Conservation (phyloP, 2,797 vertebrate species). For the Catostomus latipinnis region DNA sequence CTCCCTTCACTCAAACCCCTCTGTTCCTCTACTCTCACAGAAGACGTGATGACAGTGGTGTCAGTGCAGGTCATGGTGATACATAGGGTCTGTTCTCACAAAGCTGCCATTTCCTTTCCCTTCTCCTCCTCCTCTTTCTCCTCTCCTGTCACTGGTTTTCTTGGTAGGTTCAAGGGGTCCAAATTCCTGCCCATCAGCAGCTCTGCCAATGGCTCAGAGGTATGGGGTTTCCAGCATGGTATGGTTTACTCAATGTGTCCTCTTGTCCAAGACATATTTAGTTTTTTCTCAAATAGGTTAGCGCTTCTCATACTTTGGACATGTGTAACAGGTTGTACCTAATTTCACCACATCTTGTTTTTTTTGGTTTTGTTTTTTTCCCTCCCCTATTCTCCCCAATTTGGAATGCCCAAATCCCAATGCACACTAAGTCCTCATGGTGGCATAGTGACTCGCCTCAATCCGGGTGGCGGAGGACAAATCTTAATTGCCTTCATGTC, state of each 20-base stretch:
- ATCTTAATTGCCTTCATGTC: no score
- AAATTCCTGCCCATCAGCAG: conserved; percentile 79
- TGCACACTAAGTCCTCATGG: no score
- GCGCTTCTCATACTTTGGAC: conserved; percentile 1
- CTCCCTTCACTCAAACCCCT: conserved; percentile 40
- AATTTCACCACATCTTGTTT: neutral
- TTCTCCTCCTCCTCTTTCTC: conserved; percentile 71
- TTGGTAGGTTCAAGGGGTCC: conserved; percentile 73
- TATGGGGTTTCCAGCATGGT: conserved; percentile 50
- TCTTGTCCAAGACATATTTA: conserved; percentile 37
- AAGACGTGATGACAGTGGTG: conserved; percentile 83
- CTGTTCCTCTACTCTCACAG: conserved; percentile 45
- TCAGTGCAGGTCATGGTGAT: conserved; percentile 82
- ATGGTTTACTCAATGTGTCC: conserved; percentile 27
- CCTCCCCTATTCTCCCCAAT: no score
- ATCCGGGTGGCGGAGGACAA: no score
- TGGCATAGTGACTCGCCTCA: no score
- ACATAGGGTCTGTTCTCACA: conserved; percentile 70
- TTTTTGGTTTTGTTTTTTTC: neutral
- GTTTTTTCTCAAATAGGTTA: conserved; percentile 33
- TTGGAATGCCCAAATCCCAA: no score
- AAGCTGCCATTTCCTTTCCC: conserved; percentile 68
- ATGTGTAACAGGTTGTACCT: neutral
- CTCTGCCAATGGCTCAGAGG: conserved; percentile 40
- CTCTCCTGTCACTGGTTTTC: conserved; percentile 43